phyloP scores from a whole-genome alignment of 1,140 invertebrate species.

The Zaprionus taronus region DNA sequence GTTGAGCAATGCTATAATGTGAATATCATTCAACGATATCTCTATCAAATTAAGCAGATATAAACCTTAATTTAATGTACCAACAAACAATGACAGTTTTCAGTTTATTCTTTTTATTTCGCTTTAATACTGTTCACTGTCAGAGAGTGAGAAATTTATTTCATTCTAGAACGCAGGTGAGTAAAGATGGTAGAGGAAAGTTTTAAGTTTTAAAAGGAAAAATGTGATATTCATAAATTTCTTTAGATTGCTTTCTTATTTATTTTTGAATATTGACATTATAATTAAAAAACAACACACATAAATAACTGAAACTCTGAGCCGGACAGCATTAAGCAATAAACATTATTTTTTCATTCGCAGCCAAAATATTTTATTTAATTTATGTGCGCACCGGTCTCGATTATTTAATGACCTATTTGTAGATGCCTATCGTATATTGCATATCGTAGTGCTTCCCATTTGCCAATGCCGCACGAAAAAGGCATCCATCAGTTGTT shows the following conservation, averaged over 20 bases:
- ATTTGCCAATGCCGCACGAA: neutral
- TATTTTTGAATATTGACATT: neutral
- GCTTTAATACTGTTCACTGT: no score
- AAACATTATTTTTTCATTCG: neutral
- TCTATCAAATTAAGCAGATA: neutral
- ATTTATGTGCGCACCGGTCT: neutral
- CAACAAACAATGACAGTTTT: neutral
- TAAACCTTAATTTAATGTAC: neutral
- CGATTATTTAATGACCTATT: conserved; percentile 27
- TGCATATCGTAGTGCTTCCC: conserved; percentile 2
- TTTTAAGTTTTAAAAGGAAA: no score
- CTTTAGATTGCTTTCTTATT: neutral
- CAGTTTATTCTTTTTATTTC: neutral
- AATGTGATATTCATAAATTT: neutral
- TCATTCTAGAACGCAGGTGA: no score
- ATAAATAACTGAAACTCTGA: neutral
- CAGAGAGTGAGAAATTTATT: no score
- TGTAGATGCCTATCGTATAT: neutral
- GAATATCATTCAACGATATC: neutral
- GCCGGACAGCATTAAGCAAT: neutral
- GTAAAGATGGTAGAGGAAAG: no score
- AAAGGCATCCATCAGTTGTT: conserved; percentile 32
- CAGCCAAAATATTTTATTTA: conserved; percentile 7
- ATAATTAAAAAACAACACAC: neutral
- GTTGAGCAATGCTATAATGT: conserved; percentile 3